Conservation (phyloP, 1,140 invertebrate genomes). For the Drosophila bocqueti region DNA sequence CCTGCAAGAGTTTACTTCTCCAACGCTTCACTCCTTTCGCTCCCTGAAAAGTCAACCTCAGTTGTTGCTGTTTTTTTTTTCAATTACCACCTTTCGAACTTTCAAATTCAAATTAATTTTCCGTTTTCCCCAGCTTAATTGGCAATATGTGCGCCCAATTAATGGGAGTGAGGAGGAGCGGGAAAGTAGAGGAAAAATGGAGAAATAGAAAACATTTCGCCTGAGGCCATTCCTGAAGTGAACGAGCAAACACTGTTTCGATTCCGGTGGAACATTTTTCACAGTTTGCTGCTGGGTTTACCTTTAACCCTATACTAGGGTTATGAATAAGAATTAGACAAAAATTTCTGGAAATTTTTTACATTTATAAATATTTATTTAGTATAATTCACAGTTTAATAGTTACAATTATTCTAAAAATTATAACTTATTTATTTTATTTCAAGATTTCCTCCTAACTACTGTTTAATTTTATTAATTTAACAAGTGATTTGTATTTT, state of each 20-base stretch:
- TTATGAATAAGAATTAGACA: too few species aligned
- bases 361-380: neutral
- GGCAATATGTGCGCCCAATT: slow-evolving; percentile 78
- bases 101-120: slow-evolving; percentile 78
- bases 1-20: slow-evolving; percentile 29
- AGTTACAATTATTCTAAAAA: neutral
- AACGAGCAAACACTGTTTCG: slow-evolving; percentile 40
- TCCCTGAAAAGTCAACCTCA: slow-evolving; percentile 42
- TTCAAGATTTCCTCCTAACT: too few species aligned
- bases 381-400: too few species aligned
- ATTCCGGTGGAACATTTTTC: slow-evolving; percentile 62
- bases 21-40: neutral
- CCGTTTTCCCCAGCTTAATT: slow-evolving; percentile 76
- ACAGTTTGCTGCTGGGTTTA: neutral
- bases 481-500: neutral
- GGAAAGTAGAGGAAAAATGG: slow-evolving; percentile 34
- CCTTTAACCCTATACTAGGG: slow-evolving; percentile 10
- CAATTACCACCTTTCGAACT: slow-evolving; percentile 69
- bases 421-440: too few species aligned
- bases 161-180: slow-evolving; percentile 46
- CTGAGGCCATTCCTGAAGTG: slow-evolving; percentile 39
- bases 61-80: slow-evolving; percentile 30
- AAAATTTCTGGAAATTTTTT: too few species aligned
- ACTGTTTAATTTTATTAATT: neutral
- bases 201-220: slow-evolving; percentile 25